Base-by-base conservation (phyloP, 1,140 invertebrate species). In the Caenorhabditis brenneri region DNA sequence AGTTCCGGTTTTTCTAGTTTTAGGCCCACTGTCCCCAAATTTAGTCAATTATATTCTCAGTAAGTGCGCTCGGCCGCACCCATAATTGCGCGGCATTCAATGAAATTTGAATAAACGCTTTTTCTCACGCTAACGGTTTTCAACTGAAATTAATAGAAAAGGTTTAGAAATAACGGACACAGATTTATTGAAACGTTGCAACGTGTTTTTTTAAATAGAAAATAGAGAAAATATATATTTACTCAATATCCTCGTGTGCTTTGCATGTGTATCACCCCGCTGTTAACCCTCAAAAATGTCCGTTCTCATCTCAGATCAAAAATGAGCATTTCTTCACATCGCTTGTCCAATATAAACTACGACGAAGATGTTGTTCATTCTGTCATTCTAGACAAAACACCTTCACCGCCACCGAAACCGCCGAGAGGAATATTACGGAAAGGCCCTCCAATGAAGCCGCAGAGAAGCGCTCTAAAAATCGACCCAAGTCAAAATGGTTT, bases 351-450 rank as follows among this genome's bases (percentile, higher is more conserved):
- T 42, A 6, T 74, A 22, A 12, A 16, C 5, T 74, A 74, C 36
- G 65, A 74, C 65, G 65, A 74, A 74, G 65, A 74, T 10, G 15
- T 33, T 42, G 6, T 74, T 39, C 65, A 74, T 74, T 46, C 65
- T 42, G 65, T 74, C 7, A 42, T 74, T 42, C 9, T 33, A 0
- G 65, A 74, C 10, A 42, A 39, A 2, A 74, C 65, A 2, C 65
- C 65, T 0, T 74, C 65, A n/a, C 65, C 65, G 4, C 65, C 65
- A 36, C 65, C 65, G n/a, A 74, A 74, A 27, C 65, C 65, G n/a
- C 65, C 65, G 4, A 42, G 65, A 74, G 65, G 65, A n/a, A 74
- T 74, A 42, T 42, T 74, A 74, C 36, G 65, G 27, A 74, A 74
- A 74, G 65, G 36, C 12, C 12, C 65, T 9, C 65, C 65, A 12